phyloP scores from a whole-genome alignment of 2,888 invertebrate genomes.

The Drosophila kuntzei region DNA sequence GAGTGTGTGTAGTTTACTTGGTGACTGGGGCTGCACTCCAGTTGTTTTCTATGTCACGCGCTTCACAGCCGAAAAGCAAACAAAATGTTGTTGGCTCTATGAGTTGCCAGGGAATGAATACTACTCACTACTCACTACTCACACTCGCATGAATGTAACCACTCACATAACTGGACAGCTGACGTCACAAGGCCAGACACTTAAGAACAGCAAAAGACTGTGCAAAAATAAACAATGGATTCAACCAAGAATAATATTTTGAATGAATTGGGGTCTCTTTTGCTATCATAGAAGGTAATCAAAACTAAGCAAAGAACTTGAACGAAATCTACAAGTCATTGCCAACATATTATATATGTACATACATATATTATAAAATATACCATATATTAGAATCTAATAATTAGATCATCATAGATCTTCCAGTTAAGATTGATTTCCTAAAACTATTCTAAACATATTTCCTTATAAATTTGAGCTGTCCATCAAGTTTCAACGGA shows the following conservation, averaged over 20 bases:
- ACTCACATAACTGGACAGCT: conserved; percentile 34
- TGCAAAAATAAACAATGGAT: conserved; percentile 35
- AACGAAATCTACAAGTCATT: conserved; percentile 15
- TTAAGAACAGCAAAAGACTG: conserved; percentile 30
- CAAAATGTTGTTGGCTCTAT: conserved; percentile 42
- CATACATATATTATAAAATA: neutral
- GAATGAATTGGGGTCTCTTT: conserved; percentile 1
- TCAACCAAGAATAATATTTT: conserved; percentile 31
- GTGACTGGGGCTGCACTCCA: conserved; percentile 61
- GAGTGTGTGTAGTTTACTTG: conserved; percentile 37
- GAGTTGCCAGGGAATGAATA: conserved; percentile 31
- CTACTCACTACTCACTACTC: conserved; percentile 12
- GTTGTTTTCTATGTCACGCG: conserved; percentile 68
- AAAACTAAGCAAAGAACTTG: conserved; percentile 12
- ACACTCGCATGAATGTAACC: conserved; percentile 16
- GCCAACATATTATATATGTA: neutral
- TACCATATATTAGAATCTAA: too few relatives aligned
- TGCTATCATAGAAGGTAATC: conserved; percentile 16
- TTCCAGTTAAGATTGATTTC: conserved; percentile 1
- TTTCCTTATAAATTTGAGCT: neutral
- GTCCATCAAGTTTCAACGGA: neutral
- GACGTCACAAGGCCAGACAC: conserved; percentile 55
- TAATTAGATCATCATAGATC: neutral
- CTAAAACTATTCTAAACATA: conserved; percentile 3
- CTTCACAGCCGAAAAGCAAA: conserved; percentile 62